Base-by-base conservation (phyloP, 92 coral and sea anemone genomes). In the Porites cylindrica region DNA sequence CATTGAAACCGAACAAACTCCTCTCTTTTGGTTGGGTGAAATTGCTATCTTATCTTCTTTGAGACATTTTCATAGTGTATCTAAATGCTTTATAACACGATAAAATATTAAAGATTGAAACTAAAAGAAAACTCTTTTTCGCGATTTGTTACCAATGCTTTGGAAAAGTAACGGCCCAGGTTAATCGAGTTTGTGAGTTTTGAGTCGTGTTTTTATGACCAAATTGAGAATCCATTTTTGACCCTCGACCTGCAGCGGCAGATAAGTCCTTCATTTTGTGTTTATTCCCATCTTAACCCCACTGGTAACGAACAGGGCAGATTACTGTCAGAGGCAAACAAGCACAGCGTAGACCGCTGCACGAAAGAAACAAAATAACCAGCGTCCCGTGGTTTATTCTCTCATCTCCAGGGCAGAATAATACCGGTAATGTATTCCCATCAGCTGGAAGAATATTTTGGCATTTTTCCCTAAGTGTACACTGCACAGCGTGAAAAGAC, bases 211-310 rank as follows among this genome's bases (percentile, higher is more conserved):
- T 79, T 67, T 81, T 32, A 23, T 60, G 74, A 83, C 21, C 38
- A n/a, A 32, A 62, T 7, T 64, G 17, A 18, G 63, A 61, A 73
- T 64, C 62, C 17, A n/a, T 60, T 47, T 61, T 83, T 83, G 87
- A 83, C 87, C 87, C 63, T 73, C 52, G 73, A 71, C 73, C 65
- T 38, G 69, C 19, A 29, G 56, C 56, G 77, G 67, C n/a, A 81
- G 77, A 81, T 81, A 26, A 19, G 51, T n/a, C 77, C 4, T 8
- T 38, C 59, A n/a, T 26, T 50, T 66, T 83, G 80, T 83, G 81
- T 83, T 83, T 83, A 83, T 64, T 61, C 61, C 63, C 80, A 74
- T 72, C 81, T 66, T 8, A 50, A 23, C 6, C 53, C 76, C 52
- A 66, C 74, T 20, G 24, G 14, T 53, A 6, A 20, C 47, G 26